phyloP scores from a whole-genome alignment of 2,113 vertebrate species.

The Mormyrus lacerda region DNA sequence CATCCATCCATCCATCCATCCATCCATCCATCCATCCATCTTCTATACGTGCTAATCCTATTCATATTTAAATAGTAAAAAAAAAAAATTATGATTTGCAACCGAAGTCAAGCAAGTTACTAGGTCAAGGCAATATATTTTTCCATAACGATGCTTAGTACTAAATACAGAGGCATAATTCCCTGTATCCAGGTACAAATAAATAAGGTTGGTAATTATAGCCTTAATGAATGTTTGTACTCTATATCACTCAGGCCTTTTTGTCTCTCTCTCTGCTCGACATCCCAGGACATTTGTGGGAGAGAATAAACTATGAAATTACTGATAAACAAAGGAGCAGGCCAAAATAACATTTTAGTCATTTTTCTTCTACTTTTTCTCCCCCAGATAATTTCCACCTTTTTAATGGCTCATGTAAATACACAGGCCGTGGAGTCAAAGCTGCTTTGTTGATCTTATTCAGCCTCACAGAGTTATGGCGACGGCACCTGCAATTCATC shows the following conservation, averaged over 20 bases:
- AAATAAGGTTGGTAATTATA: background rate
- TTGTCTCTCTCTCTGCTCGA: background rate
- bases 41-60: background rate
- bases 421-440: background rate
- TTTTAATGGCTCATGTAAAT: background rate
- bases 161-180: background rate
- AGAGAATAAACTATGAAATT: background rate
- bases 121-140: background rate
- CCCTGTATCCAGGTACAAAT: background rate
- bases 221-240: background rate
- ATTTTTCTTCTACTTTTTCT: background rate
- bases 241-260: background rate
- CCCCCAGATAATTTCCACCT: constrained; percentile 4
- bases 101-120: background rate
- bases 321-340: background rate
- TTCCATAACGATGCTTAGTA: background rate
- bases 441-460: background rate
- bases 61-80: background rate
- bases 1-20: background rate
- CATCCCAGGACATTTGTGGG: background rate
- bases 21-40: background rate
- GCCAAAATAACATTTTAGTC: background rate
- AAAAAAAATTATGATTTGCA: background rate
- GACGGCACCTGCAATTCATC: background rate
- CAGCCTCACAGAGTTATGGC: background rate